phyloP scores from a whole-genome alignment of 2,113 vertebrate genomes.

The Catharus fuscescens region DNA sequence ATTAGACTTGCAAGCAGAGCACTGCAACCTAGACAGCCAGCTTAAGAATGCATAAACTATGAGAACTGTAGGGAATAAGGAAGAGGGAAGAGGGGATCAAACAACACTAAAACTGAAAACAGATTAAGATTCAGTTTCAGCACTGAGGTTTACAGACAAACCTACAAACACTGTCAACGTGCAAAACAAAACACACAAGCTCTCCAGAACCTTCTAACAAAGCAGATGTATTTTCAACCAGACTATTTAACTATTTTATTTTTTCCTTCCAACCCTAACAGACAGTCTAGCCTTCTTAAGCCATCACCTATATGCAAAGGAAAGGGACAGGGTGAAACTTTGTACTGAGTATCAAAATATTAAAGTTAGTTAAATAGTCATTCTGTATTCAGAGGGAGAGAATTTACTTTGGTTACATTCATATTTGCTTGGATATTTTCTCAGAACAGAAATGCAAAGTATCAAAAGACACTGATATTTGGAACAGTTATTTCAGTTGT shows the following conservation, averaged over 20 bases:
- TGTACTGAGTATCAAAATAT: constrained; percentile 39
- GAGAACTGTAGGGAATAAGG: neutral
- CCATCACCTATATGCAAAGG: neutral
- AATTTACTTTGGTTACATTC: constrained; percentile 63
- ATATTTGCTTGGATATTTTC: constrained; percentile 63
- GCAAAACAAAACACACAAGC: neutral
- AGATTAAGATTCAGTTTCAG: neutral
- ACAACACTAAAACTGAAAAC: neutral
- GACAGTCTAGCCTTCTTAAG: constrained; percentile 2
- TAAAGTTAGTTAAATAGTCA: constrained; percentile 63
- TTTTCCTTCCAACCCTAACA: neutral
- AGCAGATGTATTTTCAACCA: neutral
- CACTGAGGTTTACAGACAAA: neutral
- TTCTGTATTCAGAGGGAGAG: constrained; percentile 18
- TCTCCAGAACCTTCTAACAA: neutral
- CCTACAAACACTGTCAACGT: neutral
- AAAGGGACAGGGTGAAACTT: neutral
- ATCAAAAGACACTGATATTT: constrained; percentile 57
- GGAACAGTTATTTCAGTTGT: constrained; percentile 34
- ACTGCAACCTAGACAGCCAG: neutral
- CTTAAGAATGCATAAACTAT: neutral
- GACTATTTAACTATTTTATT: neutral
- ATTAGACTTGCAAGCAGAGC: neutral
- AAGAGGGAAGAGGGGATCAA: neutral
- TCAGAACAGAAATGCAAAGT: constrained; percentile 52